Conservation (phyloP, 2,113 vertebrate species). For the cattle (Bos taurus) region ARS-UCD2.0 NC_037350.1:45766001-45766500, state of each 20-base stretch:
- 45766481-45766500: background rate
- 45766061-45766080: background rate
- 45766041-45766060: too few species aligned
- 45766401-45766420: background rate
- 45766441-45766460: background rate
- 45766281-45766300: background rate
- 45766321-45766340: background rate
- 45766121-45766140: background rate
- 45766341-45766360: background rate
- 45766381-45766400: background rate
- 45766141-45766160: background rate
- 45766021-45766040: background rate
- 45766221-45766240: background rate
- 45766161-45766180: background rate
- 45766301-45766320: background rate
- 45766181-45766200: background rate
- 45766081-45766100: rapidly evolving
- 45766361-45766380: background rate
- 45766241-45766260: background rate
- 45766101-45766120: background rate
- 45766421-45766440: background rate
- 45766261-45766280: background rate
- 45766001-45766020: background rate
- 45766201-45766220: background rate
- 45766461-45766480: background rate